Base-by-base conservation (phyloP, 2,888 invertebrate species). In the Hyposoter didymator region DNA sequence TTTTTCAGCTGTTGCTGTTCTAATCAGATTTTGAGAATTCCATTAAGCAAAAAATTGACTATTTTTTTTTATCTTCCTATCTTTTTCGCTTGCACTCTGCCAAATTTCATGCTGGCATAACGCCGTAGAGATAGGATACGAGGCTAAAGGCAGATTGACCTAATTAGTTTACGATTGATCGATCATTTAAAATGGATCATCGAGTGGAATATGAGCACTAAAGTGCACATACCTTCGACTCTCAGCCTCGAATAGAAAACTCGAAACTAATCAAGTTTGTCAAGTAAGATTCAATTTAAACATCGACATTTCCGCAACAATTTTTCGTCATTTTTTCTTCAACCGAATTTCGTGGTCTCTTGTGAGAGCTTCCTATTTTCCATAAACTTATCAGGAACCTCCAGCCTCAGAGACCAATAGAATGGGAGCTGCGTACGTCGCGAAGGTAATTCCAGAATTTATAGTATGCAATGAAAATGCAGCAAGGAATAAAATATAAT, bases 371-470 rank as follows among this genome's bases (percentile, higher is more conserved):
- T 19, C 14, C 5, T 28, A 14, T 28, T 59, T 28, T 28, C 5
- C 59, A 59, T 14, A 14, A 59, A 28, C 14, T 12, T 28, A 5
- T 4, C 28, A 22, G 55, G 8, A 55, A 22, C 12, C 1, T 59
- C 28, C 2, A 59, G 59, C 22, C 59, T 59, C 59, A 59, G 59
- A 28, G 59, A 5, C 1, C 28, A 28, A 59, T 59, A 59, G 14
- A 59, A 59, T 5, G n/a, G 12, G 28, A 35, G 39, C 39, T 10
- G 8, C 8, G 43, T 19, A 66, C 22, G 67, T 67, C 43, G 19
- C 22, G 43, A 43, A 73, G 35, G 43, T 73, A 59, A 67, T 83
- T 45, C 32, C 35, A 17, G 73, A 55, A 59, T 72, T 82, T 72
- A 66, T 55, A 47, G 43, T 45, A 55, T 17, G 35, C 43, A 70